Conservation (phyloP, 2,888 invertebrate species). For the Agrilus biguttatus region DNA sequence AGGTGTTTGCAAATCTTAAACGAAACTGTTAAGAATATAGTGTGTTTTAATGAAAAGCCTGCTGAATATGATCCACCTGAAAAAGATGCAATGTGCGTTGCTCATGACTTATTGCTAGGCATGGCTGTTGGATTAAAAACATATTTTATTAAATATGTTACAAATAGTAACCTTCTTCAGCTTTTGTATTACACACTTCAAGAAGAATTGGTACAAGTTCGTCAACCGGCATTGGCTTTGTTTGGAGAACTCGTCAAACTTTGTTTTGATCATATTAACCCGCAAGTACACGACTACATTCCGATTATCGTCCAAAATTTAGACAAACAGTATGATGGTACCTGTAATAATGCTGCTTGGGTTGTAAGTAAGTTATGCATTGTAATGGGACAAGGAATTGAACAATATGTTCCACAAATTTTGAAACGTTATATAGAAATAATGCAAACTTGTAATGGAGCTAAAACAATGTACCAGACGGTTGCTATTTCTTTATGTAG, state of each 20-base stretch:
- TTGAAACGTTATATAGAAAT: slow-evolving; percentile 80
- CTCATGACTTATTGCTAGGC: slow-evolving; percentile 56
- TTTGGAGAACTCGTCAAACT: slow-evolving; percentile 62
- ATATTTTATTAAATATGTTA: slow-evolving; percentile 50
- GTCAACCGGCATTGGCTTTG: slow-evolving; percentile 63
- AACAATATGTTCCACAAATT: slow-evolving; percentile 79
- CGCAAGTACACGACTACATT: slow-evolving; percentile 90
- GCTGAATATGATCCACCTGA: slow-evolving; percentile 52
- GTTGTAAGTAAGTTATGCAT: slow-evolving; percentile 97
- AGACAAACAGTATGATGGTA: slow-evolving; percentile 92
- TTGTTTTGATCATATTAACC: slow-evolving; percentile 76
- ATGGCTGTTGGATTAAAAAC: slow-evolving; percentile 55
- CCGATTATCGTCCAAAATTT: slow-evolving; percentile 91
- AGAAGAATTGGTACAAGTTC: slow-evolving; percentile 56
- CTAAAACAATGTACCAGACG: slow-evolving; percentile 95
- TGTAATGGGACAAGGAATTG: slow-evolving; percentile 84
- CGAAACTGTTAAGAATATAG: slow-evolving; percentile 49
- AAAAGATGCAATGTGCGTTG: slow-evolving; percentile 62
- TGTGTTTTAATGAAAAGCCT: slow-evolving; percentile 44
- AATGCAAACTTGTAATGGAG: slow-evolving; percentile 85
- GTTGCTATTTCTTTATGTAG: slow-evolving; percentile 99
- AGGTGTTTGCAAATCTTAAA: slow-evolving; percentile 54
- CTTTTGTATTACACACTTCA: slow-evolving; percentile 57
- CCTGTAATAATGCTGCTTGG: slow-evolving; percentile 99
- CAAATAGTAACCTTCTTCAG: slow-evolving; percentile 50